phyloP scores from a whole-genome alignment of 2,888 invertebrate species.

The Pachydiplax longipennis region DNA sequence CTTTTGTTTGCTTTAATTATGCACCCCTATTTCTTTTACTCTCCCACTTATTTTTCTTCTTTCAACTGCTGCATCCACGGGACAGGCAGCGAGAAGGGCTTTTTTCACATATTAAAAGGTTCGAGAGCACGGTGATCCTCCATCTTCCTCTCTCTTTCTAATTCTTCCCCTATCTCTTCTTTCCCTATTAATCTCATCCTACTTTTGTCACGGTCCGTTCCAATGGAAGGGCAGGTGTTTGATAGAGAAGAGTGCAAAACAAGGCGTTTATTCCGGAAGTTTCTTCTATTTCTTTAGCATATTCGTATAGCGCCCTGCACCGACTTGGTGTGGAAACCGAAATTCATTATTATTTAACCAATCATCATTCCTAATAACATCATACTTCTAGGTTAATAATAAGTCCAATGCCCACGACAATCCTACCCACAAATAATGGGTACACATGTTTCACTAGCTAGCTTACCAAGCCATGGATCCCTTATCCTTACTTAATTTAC shows the following conservation, averaged over 20 bases:
- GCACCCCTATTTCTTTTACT: slow-evolving; percentile 17
- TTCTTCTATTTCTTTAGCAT: too few relatives aligned
- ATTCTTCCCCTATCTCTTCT: background rate
- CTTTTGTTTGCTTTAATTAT: slow-evolving; percentile 43
- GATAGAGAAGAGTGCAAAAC: background rate
- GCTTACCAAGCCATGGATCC: too few relatives aligned
- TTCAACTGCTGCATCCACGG: background rate
- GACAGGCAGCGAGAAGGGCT: background rate
- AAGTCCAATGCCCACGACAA: too few relatives aligned
- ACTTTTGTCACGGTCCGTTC: slow-evolving; percentile 9
- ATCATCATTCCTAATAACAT: too few relatives aligned
- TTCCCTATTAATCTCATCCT: background rate
- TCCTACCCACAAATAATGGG: too few relatives aligned
- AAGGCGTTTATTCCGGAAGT: background rate
- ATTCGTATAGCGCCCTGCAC: too few relatives aligned
- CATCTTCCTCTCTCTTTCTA: background rate
- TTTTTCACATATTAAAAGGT: slow-evolving; percentile 13
- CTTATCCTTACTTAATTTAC: too few relatives aligned
- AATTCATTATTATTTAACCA: too few relatives aligned
- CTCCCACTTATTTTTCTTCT: background rate
- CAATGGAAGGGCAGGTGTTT: slow-evolving; percentile 31
- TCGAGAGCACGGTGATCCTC: background rate
- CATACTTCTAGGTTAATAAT: too few relatives aligned
- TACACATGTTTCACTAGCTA: too few relatives aligned
- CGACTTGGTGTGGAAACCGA: too few relatives aligned